A percentile compares a stretch with the other conserved stretches of the same genome.
Evolutionary conservation across 1,140 invertebrate species (phyloP).

Genomic region (Drosophila nikananu): DNA sequence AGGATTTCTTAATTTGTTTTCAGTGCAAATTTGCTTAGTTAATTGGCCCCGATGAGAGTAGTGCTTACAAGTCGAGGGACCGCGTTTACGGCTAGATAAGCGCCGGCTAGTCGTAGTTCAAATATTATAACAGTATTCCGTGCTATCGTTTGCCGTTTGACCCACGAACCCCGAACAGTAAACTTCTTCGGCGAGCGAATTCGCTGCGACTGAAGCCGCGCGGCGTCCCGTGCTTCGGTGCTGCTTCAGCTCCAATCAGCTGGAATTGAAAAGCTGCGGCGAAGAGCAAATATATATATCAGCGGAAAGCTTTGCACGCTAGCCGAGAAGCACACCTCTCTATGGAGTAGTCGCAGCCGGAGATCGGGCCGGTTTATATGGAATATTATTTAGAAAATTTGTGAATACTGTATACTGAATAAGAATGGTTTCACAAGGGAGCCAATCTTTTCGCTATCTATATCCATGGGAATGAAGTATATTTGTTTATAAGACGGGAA

Average conservation of each 20-base stretch:
- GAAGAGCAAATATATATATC: not conserved
- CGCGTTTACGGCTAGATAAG: constrained; percentile 13
- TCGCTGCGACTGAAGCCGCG: constrained; percentile 28
- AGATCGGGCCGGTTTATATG: not conserved
- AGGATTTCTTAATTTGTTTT: constrained; percentile 24
- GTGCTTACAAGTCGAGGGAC: constrained; percentile 7
- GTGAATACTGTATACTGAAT: no score
- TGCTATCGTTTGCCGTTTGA: constrained; percentile 3
- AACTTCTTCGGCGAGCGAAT: constrained; percentile 50
- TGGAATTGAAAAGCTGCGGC: constrained; percentile 10
- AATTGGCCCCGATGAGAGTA: constrained; percentile 10
- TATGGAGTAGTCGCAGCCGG: not conserved
- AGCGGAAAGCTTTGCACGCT: not conserved
- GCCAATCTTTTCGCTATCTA: not conserved
- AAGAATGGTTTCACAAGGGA: no score
- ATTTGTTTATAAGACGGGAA: not conserved
- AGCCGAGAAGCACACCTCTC: not conserved
- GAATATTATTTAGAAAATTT: not conserved
- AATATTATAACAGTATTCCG: constrained; percentile 11
- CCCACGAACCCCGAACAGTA: constrained; percentile 8
- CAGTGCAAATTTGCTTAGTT: constrained; percentile 28
- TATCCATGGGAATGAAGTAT: not conserved
- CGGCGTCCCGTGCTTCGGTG: not conserved
- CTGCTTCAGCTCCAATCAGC: not conserved
- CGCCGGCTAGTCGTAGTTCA: constrained; percentile 8